phyloP scores from a whole-genome alignment of 1,140 invertebrate genomes.

The Dendrolimus punctatus region DNA sequence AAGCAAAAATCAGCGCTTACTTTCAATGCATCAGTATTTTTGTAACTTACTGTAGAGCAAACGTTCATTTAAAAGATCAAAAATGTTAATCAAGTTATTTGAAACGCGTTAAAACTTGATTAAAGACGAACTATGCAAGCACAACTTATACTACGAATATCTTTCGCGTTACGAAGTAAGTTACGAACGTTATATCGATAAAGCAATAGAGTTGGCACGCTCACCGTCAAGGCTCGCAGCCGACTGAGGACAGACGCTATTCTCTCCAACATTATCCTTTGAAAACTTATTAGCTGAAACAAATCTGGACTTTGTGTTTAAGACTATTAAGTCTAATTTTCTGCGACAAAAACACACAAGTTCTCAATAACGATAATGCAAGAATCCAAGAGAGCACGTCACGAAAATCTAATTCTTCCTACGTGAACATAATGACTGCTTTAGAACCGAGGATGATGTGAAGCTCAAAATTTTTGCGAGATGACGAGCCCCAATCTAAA shows the following conservation, averaged over 20 bases:
- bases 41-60: background rate
- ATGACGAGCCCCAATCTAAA: constrained; percentile 31
- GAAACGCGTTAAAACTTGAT: background rate
- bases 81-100: background rate
- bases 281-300: constrained; percentile 11
- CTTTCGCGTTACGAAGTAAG: constrained; percentile 51
- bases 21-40: too few species aligned
- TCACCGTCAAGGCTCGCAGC: constrained; percentile 42
- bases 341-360: constrained; percentile 11
- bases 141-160: background rate
- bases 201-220: constrained; percentile 21
- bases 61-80: background rate
- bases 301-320: constrained; percentile 28
- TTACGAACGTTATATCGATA: constrained; percentile 25
- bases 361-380: constrained; percentile 23
- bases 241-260: constrained; percentile 47
- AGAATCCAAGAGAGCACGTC: constrained; percentile 35
- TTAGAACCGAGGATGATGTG: constrained; percentile 56
- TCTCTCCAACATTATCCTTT: constrained; percentile 37
- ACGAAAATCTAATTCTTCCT: constrained; percentile 62
- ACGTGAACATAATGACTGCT: constrained; percentile 61
- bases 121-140: background rate
- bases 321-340: constrained; percentile 22
- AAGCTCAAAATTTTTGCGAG: constrained; percentile 41
- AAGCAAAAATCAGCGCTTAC: too few species aligned